Evolutionary conservation across 2,888 invertebrate genomes (phyloP), one percentile per base, ranked within the genome.

Genomic region (Acleris literana): DNA sequence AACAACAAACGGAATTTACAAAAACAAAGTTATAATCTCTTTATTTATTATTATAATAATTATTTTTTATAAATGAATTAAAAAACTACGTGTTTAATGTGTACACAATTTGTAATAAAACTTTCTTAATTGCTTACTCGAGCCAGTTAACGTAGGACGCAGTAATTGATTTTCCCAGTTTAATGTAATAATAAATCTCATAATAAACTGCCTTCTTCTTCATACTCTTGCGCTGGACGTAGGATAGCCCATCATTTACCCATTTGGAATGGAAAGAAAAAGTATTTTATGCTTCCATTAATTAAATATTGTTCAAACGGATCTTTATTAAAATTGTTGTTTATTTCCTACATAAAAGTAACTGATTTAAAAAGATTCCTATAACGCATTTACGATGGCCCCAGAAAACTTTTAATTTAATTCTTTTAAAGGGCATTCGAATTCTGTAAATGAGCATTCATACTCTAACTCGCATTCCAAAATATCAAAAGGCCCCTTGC

Each of bases 91-190:
- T 16, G n/a, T 46, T 44, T n/a, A n/a, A n/a, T 6, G 17, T 16
- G 17, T 16, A 16, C 16, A 46, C 29, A 49, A 49, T 60, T 64
- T 60, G 49, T 64, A 54, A 49, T 25, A 48, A 64, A 64, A 59
- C 64, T 64, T 54, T 48, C 43, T 51, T 44, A 64, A 64, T 60
- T 49, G 54, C 64, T 22, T 11, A 46, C 58, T 59, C 9, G 18
- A 7, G 39, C 54, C 54, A 22, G 18, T 64, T 54, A 54, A 64
- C 59, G 22, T 49, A 53, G 33, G n/a, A 16, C 17, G 54, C 48
- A 22, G 59, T 60, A 60, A 64, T 64, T 64, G 54, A 64, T 64
- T 64, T 64, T 61, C 61, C 16, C 33, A 56, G 51, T 61, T 65
- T 56, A 51, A 56, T 55, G 55, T 53, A 29, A 51, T 49, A 56